phyloP scores from a whole-genome alignment of 2,113 vertebrate genomes.

The Paratilapia polleni region DNA sequence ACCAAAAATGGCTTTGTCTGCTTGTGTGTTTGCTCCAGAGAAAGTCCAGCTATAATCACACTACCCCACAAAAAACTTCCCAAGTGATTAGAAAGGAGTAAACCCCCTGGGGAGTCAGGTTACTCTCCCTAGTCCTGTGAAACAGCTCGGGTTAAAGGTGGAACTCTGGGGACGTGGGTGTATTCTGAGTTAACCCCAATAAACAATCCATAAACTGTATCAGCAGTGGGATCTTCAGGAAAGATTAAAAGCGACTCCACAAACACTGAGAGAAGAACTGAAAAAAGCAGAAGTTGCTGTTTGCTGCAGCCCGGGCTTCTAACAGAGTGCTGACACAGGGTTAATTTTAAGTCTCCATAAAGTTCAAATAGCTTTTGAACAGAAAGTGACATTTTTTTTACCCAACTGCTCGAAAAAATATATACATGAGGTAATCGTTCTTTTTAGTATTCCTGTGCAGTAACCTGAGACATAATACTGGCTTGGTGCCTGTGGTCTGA shows the following conservation, averaged over 20 bases:
- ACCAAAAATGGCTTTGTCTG: background rate
- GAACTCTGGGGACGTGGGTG: background rate
- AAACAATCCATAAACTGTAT: constrained; percentile 13
- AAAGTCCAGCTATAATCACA: constrained; percentile 10
- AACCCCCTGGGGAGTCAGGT: constrained; percentile 24
- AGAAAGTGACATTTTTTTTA: background rate
- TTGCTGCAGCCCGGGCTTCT: background rate
- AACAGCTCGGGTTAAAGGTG: constrained; percentile 23
- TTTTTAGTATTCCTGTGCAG: background rate
- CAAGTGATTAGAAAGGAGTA: constrained; percentile 47
- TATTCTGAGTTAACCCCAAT: background rate
- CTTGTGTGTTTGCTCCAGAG: constrained; percentile 12
- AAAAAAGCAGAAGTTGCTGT: background rate
- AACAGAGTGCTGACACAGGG: background rate
- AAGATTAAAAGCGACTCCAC: background rate
- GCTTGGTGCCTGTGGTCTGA: background rate
- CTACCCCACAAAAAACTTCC: constrained; percentile 59
- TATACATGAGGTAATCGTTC: background rate
- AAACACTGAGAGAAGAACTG: background rate
- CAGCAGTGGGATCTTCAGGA: constrained; percentile 14
- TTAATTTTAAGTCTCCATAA: background rate
- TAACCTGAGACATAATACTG: background rate
- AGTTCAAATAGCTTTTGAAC: background rate
- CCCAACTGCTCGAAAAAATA: background rate
- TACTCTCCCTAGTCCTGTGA: constrained; percentile 28